Percentiles rank a stretch among this genome's conserved stretches.
Conservation (phyloP, 1,140 invertebrate genomes). For the Pomacea maculata region DNA sequence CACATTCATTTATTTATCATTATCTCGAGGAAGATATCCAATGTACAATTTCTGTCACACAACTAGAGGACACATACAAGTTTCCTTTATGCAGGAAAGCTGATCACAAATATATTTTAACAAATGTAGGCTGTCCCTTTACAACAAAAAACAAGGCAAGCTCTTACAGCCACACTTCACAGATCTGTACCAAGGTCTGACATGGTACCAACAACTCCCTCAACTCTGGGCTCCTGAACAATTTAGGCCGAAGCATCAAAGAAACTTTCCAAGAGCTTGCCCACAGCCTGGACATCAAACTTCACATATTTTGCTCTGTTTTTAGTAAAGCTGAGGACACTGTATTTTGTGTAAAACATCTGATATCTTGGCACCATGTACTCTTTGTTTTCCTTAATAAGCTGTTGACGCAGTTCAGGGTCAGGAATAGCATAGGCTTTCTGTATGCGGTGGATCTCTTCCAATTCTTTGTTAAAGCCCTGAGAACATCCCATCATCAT, state of each 20-base stretch:
- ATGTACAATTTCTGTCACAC: too few species aligned
- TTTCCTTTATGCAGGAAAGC: too few species aligned
- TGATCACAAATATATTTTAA: too few species aligned
- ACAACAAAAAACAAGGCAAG: too few species aligned
- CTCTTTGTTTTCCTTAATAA: slow-evolving; percentile 87
- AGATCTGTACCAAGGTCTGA: too few species aligned
- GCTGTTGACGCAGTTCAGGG: slow-evolving; percentile 80
- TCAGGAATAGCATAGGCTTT: slow-evolving; percentile 93
- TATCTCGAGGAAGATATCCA: too few species aligned
- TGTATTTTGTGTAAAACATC: slow-evolving; percentile 71
- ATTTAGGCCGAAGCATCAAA: slow-evolving; percentile 77
- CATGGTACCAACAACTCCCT: not conserved
- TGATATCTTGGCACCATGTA: slow-evolving; percentile 76
- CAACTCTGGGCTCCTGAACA: slow-evolving; percentile 1
- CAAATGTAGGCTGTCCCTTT: too few species aligned
- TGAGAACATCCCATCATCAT: slow-evolving; percentile 60
- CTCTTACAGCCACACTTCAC: too few species aligned
- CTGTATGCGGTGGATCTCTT: slow-evolving; percentile 83
- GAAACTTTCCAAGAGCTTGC: slow-evolving; percentile 80
- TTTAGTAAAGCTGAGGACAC: slow-evolving; percentile 83
- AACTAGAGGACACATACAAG: too few species aligned
- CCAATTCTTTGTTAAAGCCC: slow-evolving; percentile 95
- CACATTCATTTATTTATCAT: too few species aligned
- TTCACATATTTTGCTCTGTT: slow-evolving; percentile 89
- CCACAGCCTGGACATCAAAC: slow-evolving; percentile 84